These are phyloP conservation scores for Gastrophysa polygoni DNA, from an alignment of 2,888 invertebrate genomes.

Conservation along the genomic window DNA sequence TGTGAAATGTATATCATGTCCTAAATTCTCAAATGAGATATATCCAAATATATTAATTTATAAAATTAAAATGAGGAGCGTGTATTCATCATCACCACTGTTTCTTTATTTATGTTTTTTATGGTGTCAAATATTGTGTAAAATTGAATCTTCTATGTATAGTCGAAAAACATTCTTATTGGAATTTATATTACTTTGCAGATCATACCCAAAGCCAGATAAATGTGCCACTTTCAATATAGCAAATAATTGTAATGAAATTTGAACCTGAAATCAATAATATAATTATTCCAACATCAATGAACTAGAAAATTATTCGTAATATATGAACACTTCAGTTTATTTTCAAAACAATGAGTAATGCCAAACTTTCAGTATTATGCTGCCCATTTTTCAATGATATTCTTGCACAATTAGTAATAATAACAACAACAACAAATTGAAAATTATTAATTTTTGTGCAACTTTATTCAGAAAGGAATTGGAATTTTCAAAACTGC, in stretches of 20 bases:
- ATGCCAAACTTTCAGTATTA: constrained; percentile 44
- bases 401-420: not conserved
- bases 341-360: constrained; percentile 25
- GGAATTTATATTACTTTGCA: not conserved
- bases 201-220: constrained; percentile 4
- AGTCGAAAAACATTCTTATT: not conserved
- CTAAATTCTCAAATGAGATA: not conserved
- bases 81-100: not conserved
- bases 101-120: not conserved
- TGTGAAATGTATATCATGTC: not conserved
- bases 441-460: not conserved
- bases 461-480: not conserved
- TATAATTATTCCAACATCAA: too few species aligned
- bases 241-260: not conserved
- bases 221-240: not conserved
- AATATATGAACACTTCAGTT: not conserved
- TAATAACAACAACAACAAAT: not conserved
- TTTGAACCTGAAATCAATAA: too few species aligned
- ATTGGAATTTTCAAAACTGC: constrained; percentile 10
- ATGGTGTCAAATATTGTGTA: not conserved
- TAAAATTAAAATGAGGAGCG: not conserved
- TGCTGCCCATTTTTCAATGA: constrained; percentile 15
- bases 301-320: not conserved
- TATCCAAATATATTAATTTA: not conserved
- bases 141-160: not conserved